A percentile compares a stretch with the other conserved stretches of the same genome.
Conservation (phyloP, 1,140 invertebrate genomes). For the Riptortus pedestris region DNA sequence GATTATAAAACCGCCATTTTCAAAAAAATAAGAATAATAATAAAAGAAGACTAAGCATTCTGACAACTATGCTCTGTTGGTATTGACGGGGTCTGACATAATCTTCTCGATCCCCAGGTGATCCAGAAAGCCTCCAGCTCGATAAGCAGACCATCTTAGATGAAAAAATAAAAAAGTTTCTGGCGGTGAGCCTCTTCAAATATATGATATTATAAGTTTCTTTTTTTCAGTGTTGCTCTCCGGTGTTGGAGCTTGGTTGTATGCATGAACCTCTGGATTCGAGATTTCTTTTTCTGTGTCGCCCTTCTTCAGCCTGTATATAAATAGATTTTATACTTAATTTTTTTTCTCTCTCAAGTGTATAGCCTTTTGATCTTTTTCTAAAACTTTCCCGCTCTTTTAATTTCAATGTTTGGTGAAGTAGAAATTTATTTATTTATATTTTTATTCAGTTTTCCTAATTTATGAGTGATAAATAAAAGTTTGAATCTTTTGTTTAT, state of each 20-base stretch:
- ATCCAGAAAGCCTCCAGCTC: slow-evolving; percentile 8
- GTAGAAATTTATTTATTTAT: not conserved
- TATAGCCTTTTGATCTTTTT: not conserved
- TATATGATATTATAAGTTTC: slow-evolving; percentile 15
- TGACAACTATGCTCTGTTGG: slow-evolving; percentile 16
- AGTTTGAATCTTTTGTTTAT: not conserved
- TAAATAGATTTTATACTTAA: slow-evolving; percentile 1
- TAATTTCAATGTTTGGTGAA: not conserved
- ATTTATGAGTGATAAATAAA: slow-evolving; percentile 4
- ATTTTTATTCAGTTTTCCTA: not conserved
- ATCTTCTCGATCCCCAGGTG: slow-evolving; percentile 11
- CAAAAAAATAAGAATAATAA: no score
- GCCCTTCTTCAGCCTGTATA: slow-evolving; percentile 12
- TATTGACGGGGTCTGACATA: slow-evolving; percentile 3
- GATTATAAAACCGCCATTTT: no score
- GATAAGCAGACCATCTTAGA: slow-evolving; percentile 53
- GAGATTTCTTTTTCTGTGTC: slow-evolving; percentile 14
- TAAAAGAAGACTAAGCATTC: not conserved
- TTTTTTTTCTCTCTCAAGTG: not conserved
- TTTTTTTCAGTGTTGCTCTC: slow-evolving; percentile 29
- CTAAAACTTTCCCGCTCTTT: not conserved
- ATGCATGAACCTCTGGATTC: slow-evolving; percentile 23
- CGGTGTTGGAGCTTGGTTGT: slow-evolving; percentile 33
- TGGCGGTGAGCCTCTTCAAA: slow-evolving; percentile 62
- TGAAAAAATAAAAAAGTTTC: slow-evolving; percentile 88